A percentile compares a stretch with the other conserved stretches of the same genome.
These are phyloP conservation scores for Camponotus floridanus DNA, from an alignment of 1,140 invertebrate genomes.

Conservation along the genomic window DNA sequence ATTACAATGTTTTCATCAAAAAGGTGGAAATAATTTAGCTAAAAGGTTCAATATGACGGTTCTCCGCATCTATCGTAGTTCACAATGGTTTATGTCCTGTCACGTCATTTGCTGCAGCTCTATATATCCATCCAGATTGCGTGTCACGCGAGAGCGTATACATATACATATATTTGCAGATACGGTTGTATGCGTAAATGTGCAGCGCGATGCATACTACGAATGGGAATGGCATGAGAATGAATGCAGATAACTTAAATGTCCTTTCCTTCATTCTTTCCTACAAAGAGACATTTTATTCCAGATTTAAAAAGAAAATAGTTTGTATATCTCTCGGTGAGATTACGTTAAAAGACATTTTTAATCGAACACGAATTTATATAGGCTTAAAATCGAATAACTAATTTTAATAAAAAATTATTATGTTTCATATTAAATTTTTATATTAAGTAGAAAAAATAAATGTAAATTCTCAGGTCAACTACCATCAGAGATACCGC, in stretches of 20 bases:
- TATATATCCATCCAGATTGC: conserved; percentile 26
- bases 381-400: background rate
- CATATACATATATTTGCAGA: background rate
- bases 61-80: conserved; percentile 20
- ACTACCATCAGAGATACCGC: background rate
- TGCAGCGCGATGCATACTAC: background rate
- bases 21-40: background rate
- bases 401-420: conserved; percentile 10
- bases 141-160: conserved; percentile 12
- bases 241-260: conserved; percentile 34
- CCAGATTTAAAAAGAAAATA: background rate
- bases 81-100: conserved; percentile 52
- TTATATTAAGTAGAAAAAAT: conserved; percentile 12
- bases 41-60: conserved; percentile 25
- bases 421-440: background rate
- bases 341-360: background rate
- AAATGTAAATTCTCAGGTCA: background rate
- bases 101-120: conserved; percentile 33
- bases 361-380: background rate
- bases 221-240: background rate
- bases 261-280: background rate
- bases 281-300: background rate
- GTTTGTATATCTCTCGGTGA: background rate
- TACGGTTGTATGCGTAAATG: background rate
- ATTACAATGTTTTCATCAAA: background rate